phyloP scores from a whole-genome alignment of 1,140 invertebrate species.

The Apis laboriosa region DNA sequence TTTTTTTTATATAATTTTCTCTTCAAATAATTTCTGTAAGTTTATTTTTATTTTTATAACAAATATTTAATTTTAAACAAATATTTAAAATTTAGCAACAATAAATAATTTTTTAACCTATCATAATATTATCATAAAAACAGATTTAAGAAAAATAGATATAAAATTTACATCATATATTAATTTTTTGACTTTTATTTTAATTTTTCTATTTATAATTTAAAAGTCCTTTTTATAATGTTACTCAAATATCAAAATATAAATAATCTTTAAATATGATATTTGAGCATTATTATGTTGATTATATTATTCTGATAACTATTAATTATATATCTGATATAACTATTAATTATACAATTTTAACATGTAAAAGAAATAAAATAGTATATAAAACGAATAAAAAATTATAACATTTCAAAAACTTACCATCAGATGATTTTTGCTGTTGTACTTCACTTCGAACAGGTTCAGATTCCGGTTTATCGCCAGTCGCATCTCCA shows the following conservation, averaged over 20 bases:
- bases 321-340: not conserved
- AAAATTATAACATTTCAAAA: conserved; percentile 12
- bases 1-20: too few relatives aligned
- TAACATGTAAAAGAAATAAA: not conserved
- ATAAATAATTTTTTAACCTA: not conserved
- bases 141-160: too few relatives aligned
- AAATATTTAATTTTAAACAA: not conserved
- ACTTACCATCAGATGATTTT: conserved; percentile 72
- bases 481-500: conserved; percentile 68
- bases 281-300: not conserved
- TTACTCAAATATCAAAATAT: not conserved
- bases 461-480: conserved; percentile 54
- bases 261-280: not conserved
- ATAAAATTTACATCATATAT: too few relatives aligned
- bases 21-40: too few relatives aligned
- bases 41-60: too few relatives aligned
- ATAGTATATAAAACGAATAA: not conserved
- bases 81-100: not conserved
- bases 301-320: not conserved
- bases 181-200: too few relatives aligned
- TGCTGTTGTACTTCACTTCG: conserved; percentile 65
- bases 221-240: not conserved
- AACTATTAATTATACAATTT: too few relatives aligned
- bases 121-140: too few relatives aligned
- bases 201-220: not conserved